A percentile compares a stretch with the other conserved stretches of the same genome.
Conservation (phyloP, 2,113 vertebrate genomes). For the Synodontis membranacea region DNA sequence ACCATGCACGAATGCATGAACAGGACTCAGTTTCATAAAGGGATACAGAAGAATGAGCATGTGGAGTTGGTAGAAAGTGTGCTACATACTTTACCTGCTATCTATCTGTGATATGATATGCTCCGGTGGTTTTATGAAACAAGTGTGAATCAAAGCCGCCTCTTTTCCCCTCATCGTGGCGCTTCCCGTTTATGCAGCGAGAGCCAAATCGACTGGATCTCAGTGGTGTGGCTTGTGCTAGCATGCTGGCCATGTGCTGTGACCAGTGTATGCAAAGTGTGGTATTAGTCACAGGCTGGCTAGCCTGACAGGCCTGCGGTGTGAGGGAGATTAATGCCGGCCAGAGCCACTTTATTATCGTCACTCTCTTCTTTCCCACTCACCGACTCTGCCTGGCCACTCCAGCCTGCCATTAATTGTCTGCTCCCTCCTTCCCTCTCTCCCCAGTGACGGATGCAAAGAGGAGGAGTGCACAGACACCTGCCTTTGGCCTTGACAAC, state of each 20-base stretch:
- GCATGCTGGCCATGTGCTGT: slow-evolving; percentile 82
- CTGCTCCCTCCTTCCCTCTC: slow-evolving; percentile 68
- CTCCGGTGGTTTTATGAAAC: background rate
- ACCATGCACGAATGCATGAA: background rate
- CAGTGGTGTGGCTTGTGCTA: slow-evolving; percentile 52
- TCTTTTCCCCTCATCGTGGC: background rate
- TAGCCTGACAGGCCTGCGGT: slow-evolving; percentile 90
- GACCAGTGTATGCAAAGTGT: slow-evolving; percentile 98
- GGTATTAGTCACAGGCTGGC: slow-evolving; percentile 97
- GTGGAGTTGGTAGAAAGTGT: background rate
- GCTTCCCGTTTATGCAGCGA: slow-evolving; percentile 7
- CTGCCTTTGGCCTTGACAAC: slow-evolving; percentile 85
- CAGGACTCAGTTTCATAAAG: background rate
- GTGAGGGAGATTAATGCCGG: slow-evolving; percentile 99
- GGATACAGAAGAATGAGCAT: slow-evolving; percentile 13
- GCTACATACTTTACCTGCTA: background rate
- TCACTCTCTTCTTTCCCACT: slow-evolving; percentile 90
- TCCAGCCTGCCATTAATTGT: slow-evolving; percentile 95
- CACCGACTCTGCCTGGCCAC: slow-evolving; percentile 91
- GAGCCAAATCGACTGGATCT: slow-evolving; percentile 21
- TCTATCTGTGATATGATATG: background rate
- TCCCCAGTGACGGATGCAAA: slow-evolving; percentile 86
- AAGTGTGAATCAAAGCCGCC: background rate
- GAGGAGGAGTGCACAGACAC: slow-evolving; percentile 74
- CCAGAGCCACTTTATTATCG: slow-evolving; percentile 96